A percentile compares a stretch with the other conserved stretches of the same genome.
Evolutionary conservation across 2,113 vertebrate species (phyloP).

Genomic region (Campylomormyrus tamandua): DNA sequence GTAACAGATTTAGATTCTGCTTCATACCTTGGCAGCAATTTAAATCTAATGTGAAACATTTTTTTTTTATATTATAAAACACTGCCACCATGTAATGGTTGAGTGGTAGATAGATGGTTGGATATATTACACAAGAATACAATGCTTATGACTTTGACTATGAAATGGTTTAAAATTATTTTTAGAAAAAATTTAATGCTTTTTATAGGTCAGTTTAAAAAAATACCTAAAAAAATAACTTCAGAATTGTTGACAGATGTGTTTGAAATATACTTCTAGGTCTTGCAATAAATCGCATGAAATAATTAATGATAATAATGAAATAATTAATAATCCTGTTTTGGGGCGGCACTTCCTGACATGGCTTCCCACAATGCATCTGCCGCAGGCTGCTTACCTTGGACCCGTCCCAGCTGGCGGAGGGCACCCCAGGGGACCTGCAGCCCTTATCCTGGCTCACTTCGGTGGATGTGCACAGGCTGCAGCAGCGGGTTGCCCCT

Average conservation of each 20-base stretch:
- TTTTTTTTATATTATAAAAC: not conserved
- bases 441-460: slow-evolving; percentile 75
- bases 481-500: slow-evolving; percentile 55
- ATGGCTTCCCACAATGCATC: not conserved
- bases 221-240: not conserved
- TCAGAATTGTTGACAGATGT: not conserved
- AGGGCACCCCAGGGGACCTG: slow-evolving; percentile 63
- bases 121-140: not conserved
- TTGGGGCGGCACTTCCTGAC: not conserved
- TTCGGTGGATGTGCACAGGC: slow-evolving; percentile 66
- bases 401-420: slow-evolving; percentile 39
- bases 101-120: not conserved
- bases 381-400: slow-evolving; percentile 54
- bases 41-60: not conserved
- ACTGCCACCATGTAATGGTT: not conserved
- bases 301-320: not conserved
- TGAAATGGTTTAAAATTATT: not conserved
- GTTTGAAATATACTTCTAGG: not conserved
- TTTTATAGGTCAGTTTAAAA: not conserved
- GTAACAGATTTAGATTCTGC: not conserved
- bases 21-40: not conserved
- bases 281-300: not conserved
- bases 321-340: not conserved
- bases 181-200: not conserved
- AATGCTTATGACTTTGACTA: not conserved